Base-by-base conservation (phyloP, 2,113 vertebrate genomes). In the Erythrocebus patas region DNA sequence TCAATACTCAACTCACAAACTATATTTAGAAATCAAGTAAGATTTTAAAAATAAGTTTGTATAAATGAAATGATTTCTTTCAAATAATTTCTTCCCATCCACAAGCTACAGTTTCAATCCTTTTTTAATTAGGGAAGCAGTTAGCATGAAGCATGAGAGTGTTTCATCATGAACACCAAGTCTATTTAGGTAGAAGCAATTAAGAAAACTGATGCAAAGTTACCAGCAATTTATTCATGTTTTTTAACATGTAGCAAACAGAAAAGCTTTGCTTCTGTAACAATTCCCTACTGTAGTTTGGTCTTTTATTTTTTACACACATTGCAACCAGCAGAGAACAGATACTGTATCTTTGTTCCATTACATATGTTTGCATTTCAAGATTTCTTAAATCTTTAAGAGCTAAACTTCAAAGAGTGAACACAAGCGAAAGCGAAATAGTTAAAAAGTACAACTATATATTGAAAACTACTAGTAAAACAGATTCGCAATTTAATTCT, bases 271-370 rank as follows among this genome's bases (percentile, higher is more conserved):
- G 30, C n/a, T 96, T 96, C 93, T 92, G 1, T 57, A 91, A 83
- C 45, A 93, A 88, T 76, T 78, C n/a, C 45, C 76, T 91, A 89
- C 81, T 38, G 43, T 32, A 43, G 14, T 25, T 35, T 48, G 38
- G 16, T 43, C 45, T 95, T 98, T 95, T 52, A 81, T 48, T 85
- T 96, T 94, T 93, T 55, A 87, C 82, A 64, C 40, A 96, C n/a
- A 89, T 89, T 96, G 32, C 94, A 96, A 97, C 27, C 17, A 78
- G 50, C 68, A 92, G 12, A 87, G 8, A 93, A 79, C 14, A 95
- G 48, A 95, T 83, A 52, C n/a, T 79, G 0, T 52, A 81, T 72
- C 40, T 91, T 48, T 91, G 8, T 40, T 93, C 20, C 8, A 61
- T 73, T 76, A 85, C 38, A 50, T 3, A 35, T 4, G 72, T 45